Conservation (phyloP, 2,888 invertebrate species). For the Diloba caeruleocephala region DNA sequence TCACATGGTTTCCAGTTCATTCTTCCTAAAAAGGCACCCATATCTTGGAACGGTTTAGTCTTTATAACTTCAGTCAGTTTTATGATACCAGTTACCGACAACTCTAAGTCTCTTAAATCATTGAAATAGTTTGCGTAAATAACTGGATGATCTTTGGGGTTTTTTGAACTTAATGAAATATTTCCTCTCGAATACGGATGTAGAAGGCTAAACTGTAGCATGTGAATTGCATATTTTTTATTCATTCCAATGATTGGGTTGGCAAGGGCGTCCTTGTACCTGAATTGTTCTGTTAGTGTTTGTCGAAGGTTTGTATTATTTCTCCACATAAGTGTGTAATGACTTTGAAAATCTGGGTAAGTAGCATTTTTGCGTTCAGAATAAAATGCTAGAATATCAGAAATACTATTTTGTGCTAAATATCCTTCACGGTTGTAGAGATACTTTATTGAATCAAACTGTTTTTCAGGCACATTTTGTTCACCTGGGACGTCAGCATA, state of each 20-base stretch:
- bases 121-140: constrained; percentile 81
- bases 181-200: constrained; percentile 87
- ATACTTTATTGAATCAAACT: constrained; percentile 80
- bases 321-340: constrained; percentile 60
- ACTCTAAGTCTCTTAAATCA: constrained; percentile 85
- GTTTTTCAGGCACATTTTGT: constrained; percentile 51
- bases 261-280: constrained; percentile 55
- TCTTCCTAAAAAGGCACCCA: constrained; percentile 56
- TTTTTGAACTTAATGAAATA: constrained; percentile 85
- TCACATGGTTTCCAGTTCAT: constrained; percentile 65
- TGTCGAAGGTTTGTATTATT: constrained; percentile 57
- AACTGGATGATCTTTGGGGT: constrained; percentile 84
- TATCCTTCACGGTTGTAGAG: constrained; percentile 84
- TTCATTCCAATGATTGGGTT: constrained; percentile 56
- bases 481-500: constrained; percentile 64
- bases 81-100: constrained; percentile 63
- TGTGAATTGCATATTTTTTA: constrained; percentile 65
- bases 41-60: constrained; percentile 21
- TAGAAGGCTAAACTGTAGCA: constrained; percentile 72
- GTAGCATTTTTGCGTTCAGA: constrained; percentile 61
- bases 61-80: constrained; percentile 63
- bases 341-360: constrained; percentile 70
- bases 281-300: constrained; percentile 3
- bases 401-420: constrained; percentile 79
- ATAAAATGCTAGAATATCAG: constrained; percentile 84